Conservation (phyloP, 2,888 invertebrate species). For the Scaeva pyrastri region DNA sequence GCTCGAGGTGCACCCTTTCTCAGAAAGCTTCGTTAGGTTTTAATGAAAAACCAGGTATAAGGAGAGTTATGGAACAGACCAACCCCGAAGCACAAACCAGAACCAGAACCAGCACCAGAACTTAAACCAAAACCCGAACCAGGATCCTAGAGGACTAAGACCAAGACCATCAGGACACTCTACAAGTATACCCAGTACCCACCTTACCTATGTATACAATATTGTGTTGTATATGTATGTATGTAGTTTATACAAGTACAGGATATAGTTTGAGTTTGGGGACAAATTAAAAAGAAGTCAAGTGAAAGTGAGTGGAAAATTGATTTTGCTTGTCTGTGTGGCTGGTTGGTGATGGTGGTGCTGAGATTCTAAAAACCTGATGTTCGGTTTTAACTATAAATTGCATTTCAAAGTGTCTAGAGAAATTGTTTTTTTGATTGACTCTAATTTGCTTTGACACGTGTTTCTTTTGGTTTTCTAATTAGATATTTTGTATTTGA, state of each 20-base stretch:
- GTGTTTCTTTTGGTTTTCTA: not conserved
- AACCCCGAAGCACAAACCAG: not conserved
- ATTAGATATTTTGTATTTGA: not conserved
- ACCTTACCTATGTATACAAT: not conserved
- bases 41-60: slow-evolving; percentile 46
- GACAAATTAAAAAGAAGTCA: slow-evolving; percentile 64
- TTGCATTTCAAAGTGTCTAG: slow-evolving; percentile 16
- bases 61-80: not conserved
- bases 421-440: slow-evolving; percentile 15
- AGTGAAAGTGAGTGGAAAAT: slow-evolving; percentile 68
- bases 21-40: slow-evolving; percentile 20
- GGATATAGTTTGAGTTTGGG: slow-evolving; percentile 32
- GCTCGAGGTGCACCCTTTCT: slow-evolving; percentile 16
- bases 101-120: too few relatives aligned
- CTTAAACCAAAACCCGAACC: not conserved
- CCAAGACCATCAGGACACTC: slow-evolving; percentile 5
- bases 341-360: too few relatives aligned
- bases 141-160: too few relatives aligned
- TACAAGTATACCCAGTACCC: too few relatives aligned
- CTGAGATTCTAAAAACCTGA: not conserved
- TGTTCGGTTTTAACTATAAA: slow-evolving; percentile 7
- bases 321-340: slow-evolving; percentile 50
- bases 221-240: slow-evolving; percentile 1
- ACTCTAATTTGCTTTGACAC: slow-evolving; percentile 25
- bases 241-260: too few relatives aligned